phyloP scores from a whole-genome alignment of 2,113 vertebrate genomes.

The Psittacara wagleri region DNA sequence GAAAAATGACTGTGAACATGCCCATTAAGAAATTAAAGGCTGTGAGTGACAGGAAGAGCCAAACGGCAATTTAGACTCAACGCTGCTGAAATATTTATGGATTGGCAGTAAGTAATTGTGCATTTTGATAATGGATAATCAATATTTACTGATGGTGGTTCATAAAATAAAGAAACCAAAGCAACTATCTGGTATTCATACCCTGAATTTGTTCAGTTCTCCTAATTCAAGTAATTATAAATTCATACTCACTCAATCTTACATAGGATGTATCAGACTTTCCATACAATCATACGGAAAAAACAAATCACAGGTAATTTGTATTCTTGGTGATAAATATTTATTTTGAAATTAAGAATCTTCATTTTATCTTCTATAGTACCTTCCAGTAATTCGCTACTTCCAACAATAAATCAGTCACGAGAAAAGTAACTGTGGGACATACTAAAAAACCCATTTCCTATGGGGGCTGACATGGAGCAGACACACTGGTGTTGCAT shows the following conservation, averaged over 20 bases:
- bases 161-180: background rate
- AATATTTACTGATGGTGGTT: background rate
- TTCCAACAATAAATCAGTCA: background rate
- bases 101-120: background rate
- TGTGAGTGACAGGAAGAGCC: background rate
- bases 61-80: background rate
- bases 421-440: background rate
- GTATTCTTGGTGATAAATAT: background rate
- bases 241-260: background rate
- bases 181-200: background rate
- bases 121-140: background rate
- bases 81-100: background rate
- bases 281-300: background rate
- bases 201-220: background rate
- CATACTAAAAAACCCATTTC: background rate
- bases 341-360: background rate
- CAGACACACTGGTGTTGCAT: background rate
- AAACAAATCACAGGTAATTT: background rate
- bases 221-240: background rate
- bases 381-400: background rate
- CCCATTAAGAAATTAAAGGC: background rate
- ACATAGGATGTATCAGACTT: background rate
- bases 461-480: accelerated
- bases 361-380: background rate
- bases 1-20: background rate